A percentile compares a stretch with the other conserved stretches of the same genome.
These are phyloP conservation scores for Pomatorhinus ruficollis DNA, from an alignment of 2,113 vertebrate genomes.

Conservation along the genomic window DNA sequence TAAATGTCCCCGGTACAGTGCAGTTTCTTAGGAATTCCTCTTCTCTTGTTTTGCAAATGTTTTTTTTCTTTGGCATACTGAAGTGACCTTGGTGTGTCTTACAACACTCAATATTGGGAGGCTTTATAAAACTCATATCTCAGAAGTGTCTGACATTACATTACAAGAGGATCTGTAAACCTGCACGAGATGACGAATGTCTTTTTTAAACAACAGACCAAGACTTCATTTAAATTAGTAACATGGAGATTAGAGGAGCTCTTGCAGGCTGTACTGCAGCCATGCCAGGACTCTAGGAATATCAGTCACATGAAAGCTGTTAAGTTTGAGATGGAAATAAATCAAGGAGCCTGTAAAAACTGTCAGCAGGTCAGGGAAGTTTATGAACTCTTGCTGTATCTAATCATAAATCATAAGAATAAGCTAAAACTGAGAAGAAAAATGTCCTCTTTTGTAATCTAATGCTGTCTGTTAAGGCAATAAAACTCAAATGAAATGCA, in stretches of 20 bases:
- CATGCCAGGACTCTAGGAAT: slow-evolving; percentile 77
- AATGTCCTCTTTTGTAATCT: slow-evolving; percentile 87
- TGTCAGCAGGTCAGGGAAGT: slow-evolving; percentile 87
- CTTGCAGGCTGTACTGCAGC: slow-evolving; percentile 75
- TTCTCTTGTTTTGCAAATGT: slow-evolving; percentile 60
- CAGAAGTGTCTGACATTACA: slow-evolving; percentile 85
- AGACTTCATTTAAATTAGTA: slow-evolving; percentile 88
- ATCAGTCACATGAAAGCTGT: slow-evolving; percentile 88
- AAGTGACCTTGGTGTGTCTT: slow-evolving; percentile 82
- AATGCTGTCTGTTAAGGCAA: slow-evolving; percentile 85
- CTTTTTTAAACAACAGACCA: slow-evolving; percentile 85
- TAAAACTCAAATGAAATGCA: slow-evolving; percentile 86
- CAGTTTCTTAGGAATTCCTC: slow-evolving; percentile 71
- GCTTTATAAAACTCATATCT: slow-evolving; percentile 84
- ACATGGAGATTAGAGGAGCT: slow-evolving; percentile 82
- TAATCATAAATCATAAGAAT: slow-evolving; percentile 88
- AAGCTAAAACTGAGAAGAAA: slow-evolving; percentile 85
- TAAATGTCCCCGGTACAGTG: slow-evolving; percentile 35
- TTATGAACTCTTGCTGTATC: slow-evolving; percentile 89
- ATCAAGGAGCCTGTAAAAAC: slow-evolving; percentile 87
- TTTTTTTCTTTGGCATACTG: slow-evolving; percentile 46
- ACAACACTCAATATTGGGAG: slow-evolving; percentile 75
- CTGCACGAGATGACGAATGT: slow-evolving; percentile 82
- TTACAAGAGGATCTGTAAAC: slow-evolving; percentile 84
- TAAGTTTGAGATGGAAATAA: slow-evolving; percentile 87